Evolutionary conservation across 2,888 invertebrate species (phyloP).

Genomic region (Blera fallax): DNA sequence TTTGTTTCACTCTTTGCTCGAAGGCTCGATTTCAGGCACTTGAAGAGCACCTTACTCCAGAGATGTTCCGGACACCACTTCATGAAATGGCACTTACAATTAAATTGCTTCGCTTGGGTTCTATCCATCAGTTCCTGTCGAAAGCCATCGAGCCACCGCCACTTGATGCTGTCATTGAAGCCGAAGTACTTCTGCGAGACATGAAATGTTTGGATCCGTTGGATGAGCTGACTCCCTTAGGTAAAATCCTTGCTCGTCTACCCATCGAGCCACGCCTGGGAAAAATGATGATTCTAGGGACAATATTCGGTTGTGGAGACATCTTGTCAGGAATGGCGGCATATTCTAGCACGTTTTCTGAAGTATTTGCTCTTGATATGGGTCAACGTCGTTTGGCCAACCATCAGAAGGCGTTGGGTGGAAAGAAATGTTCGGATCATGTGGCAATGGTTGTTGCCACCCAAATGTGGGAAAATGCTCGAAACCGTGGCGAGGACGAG

Average conservation of each 20-base stretch:
- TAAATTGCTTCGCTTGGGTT: slow-evolving; percentile 92
- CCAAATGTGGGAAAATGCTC: slow-evolving; percentile 90
- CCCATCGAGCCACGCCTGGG: slow-evolving; percentile 98
- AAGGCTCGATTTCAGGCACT: slow-evolving; percentile 87
- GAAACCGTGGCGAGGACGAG: slow-evolving; percentile 87
- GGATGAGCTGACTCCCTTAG: slow-evolving; percentile 96
- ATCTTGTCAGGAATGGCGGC: slow-evolving; percentile 97
- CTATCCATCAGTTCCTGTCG: slow-evolving; percentile 96
- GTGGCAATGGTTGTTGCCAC: slow-evolving; percentile 96
- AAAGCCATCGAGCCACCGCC: slow-evolving; percentile 98
- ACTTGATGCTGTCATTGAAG: slow-evolving; percentile 98
- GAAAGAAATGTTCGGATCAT: slow-evolving; percentile 95
- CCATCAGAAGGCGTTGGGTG: slow-evolving; percentile 93
- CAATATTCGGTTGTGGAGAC: slow-evolving; percentile 94
- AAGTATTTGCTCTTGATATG: slow-evolving; percentile 93
- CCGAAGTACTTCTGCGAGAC: slow-evolving; percentile 91
- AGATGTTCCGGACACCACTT: slow-evolving; percentile 98
- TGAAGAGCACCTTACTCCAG: slow-evolving; percentile 96
- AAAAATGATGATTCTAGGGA: slow-evolving; percentile 98
- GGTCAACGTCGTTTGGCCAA: slow-evolving; percentile 89
- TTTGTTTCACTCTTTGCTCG: slow-evolving; percentile 96
- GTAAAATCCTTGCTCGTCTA: slow-evolving; percentile 94
- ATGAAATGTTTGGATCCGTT: slow-evolving; percentile 94
- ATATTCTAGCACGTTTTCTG: slow-evolving; percentile 96
- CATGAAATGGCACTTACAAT: slow-evolving; percentile 97